Evolutionary conservation across 1,140 invertebrate genomes (phyloP).

Genomic region (Euwallacea fornicatus): DNA sequence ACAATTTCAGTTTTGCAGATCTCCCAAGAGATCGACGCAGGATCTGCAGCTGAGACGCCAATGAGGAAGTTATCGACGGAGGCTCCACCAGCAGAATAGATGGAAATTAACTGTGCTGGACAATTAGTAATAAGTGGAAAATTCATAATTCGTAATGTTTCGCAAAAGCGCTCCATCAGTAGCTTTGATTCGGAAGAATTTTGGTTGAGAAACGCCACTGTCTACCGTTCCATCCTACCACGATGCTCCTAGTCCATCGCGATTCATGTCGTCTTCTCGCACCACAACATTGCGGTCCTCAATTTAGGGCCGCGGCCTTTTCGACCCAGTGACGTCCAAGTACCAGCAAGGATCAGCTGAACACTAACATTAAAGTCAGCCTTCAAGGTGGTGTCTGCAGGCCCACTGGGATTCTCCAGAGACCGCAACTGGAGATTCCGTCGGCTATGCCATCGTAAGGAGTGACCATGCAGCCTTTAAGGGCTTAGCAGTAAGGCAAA

Average conservation of each 20-base stretch:
- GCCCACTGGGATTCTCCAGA: conserved; percentile 4
- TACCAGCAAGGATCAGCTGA: conserved; percentile 14
- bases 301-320: conserved; percentile 16
- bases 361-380: neutral
- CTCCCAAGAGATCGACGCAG: neutral
- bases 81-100: conserved; percentile 14
- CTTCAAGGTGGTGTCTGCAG: conserved; percentile 20
- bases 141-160: no score
- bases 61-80: conserved; percentile 24
- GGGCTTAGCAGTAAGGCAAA: neutral
- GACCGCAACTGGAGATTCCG: conserved; percentile 7
- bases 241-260: neutral
- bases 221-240: conserved; percentile 29
- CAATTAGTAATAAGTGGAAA: conserved; percentile 29
- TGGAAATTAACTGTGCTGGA: conserved; percentile 21
- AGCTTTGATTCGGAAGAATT: conserved; percentile 19
- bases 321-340: conserved; percentile 12
- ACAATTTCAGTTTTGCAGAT: neutral
- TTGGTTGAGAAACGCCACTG: conserved; percentile 17
- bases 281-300: conserved; percentile 11
- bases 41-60: conserved; percentile 25
- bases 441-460: neutral
- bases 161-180: conserved; percentile 1
- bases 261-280: neutral
- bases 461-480: neutral